phyloP scores from a whole-genome alignment of 2,113 vertebrate species.

The Zingel zingel region DNA sequence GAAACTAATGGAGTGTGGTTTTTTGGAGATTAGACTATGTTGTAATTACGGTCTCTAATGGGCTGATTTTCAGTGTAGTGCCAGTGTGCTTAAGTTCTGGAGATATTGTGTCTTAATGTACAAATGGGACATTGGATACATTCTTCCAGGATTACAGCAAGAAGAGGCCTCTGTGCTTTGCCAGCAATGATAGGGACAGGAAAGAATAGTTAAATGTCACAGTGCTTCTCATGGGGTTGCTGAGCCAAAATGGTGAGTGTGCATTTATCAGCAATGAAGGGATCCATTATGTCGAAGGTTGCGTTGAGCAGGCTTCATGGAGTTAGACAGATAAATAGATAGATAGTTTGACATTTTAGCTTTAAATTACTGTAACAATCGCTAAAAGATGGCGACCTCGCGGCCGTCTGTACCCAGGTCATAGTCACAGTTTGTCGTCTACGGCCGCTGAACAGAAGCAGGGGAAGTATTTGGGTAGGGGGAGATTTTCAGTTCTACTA shows the following conservation, averaged over 20 bases:
- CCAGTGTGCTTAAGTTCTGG: constrained; percentile 14
- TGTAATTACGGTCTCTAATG: constrained; percentile 12
- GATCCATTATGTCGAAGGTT: constrained; percentile 40
- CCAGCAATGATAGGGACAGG: constrained; percentile 56
- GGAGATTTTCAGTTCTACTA: too few relatives aligned
- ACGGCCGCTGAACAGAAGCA: too few relatives aligned
- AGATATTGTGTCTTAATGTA: constrained; percentile 46
- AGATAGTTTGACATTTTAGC: too few relatives aligned
- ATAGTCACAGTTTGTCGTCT: too few relatives aligned
- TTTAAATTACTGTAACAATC: too few relatives aligned
- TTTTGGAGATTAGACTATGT: not conserved
- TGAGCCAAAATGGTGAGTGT: constrained; percentile 40
- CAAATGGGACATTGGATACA: constrained; percentile 51
- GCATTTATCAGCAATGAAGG: constrained; percentile 51
- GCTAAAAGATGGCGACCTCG: too few relatives aligned
- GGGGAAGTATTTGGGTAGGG: too few relatives aligned
- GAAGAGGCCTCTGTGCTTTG: constrained; percentile 48
- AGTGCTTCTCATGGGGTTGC: constrained; percentile 7
- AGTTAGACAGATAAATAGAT: too few relatives aligned
- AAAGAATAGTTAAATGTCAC: constrained; percentile 64
- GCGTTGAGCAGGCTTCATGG: not conserved
- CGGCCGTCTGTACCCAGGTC: too few relatives aligned
- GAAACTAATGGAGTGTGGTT: not conserved
- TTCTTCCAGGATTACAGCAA: constrained; percentile 73
- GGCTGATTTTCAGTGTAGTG: constrained; percentile 27